Conservation (phyloP, 2,113 vertebrate species). For the Nothoprocta pentlandii region DNA sequence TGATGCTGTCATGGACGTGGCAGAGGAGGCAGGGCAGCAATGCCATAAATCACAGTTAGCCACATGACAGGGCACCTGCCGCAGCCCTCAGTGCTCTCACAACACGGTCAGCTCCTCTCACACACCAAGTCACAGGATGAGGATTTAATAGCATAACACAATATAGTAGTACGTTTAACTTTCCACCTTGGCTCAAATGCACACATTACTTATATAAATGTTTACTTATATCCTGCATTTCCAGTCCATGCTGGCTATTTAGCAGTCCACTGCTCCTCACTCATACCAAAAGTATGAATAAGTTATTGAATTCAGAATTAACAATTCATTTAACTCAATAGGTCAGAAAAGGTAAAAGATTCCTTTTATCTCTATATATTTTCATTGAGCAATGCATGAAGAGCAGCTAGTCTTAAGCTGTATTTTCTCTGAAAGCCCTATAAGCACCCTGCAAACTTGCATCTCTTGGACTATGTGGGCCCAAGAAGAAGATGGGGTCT, state of each 20-base stretch:
- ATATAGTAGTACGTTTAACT: not conserved
- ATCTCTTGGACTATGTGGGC: not conserved
- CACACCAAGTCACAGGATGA: not conserved
- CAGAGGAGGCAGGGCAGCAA: not conserved
- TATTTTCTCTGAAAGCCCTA: not conserved
- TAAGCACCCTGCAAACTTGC: not conserved
- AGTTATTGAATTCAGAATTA: not conserved
- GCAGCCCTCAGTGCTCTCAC: not conserved
- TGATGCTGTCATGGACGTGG: not conserved
- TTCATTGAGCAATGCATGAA: not conserved
- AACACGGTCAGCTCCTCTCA: not conserved
- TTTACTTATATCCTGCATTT: not conserved
- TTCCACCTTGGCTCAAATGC: not conserved
- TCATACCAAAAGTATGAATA: not conserved
- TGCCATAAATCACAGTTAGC: not conserved
- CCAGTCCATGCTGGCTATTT: not conserved
- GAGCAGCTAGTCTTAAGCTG: not conserved
- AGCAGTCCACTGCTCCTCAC: not conserved
- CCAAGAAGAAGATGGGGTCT: not conserved
- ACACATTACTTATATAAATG: not conserved
- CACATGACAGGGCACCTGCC: not conserved
- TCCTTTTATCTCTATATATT: fast-evolving
- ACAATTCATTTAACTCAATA: not conserved
- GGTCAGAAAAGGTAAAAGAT: not conserved
- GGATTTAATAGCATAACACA: not conserved